phyloP scores from a whole-genome alignment of 2,888 invertebrate genomes.

The Cephus runcator region DNA sequence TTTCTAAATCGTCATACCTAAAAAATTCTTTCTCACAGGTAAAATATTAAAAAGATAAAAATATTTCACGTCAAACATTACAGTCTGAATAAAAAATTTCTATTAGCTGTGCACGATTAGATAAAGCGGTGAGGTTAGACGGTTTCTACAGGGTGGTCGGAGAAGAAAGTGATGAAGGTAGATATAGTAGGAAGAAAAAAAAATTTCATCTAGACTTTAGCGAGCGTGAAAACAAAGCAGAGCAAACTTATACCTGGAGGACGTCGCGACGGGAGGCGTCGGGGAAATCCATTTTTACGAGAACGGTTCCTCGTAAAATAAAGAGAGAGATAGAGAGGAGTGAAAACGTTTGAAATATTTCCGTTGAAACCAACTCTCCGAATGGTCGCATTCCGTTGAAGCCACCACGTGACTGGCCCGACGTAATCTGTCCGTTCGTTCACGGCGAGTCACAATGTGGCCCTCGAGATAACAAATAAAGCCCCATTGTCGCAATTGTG shows the following conservation, averaged over 20 bases:
- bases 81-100: background rate
- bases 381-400: slow-evolving; percentile 53
- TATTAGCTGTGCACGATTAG: background rate
- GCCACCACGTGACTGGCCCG: slow-evolving; percentile 62
- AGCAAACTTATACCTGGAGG: slow-evolving; percentile 2
- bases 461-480: slow-evolving; percentile 67
- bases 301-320: slow-evolving; percentile 54
- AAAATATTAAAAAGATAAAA: background rate
- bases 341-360: slow-evolving; percentile 54
- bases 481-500: slow-evolving; percentile 67
- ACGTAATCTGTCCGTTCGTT: slow-evolving; percentile 66
- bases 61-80: background rate
- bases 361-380: slow-evolving; percentile 40
- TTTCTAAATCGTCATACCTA: background rate
- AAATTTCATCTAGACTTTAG: background rate
- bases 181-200: background rate
- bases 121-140: background rate
- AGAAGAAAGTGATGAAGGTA: background rate
- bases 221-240: background rate
- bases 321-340: slow-evolving; percentile 44
- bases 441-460: slow-evolving; percentile 66
- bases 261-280: background rate
- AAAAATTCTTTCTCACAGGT: background rate
- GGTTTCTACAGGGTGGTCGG: background rate
- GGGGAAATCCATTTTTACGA: slow-evolving; percentile 51